Percentiles rank a stretch among this genome's conserved stretches.
Conservation (phyloP, 2,888 invertebrate species). For the Dynastes maya region DNA sequence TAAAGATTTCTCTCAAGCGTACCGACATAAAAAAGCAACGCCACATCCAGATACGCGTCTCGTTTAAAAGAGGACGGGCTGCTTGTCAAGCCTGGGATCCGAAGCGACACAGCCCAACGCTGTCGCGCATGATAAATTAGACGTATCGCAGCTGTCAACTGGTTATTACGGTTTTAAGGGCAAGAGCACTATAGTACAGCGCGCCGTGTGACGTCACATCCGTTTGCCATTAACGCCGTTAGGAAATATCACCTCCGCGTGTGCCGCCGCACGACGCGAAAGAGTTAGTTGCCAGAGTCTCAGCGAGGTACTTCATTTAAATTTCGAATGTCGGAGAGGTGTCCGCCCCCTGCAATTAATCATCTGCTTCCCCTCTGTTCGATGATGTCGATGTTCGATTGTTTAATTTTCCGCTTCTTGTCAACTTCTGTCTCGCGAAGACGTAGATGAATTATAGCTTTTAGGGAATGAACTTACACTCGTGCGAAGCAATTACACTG, state of each 20-base stretch:
- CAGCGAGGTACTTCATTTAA: conserved; percentile 22
- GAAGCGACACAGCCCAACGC: conserved; percentile 32
- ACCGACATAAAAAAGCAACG: not conserved
- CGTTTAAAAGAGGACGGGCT: not conserved
- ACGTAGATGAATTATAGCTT: conserved; percentile 36
- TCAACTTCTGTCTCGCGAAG: conserved; percentile 34
- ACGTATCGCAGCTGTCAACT: conserved; percentile 57
- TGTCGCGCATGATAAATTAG: conserved; percentile 54
- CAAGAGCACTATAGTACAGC: not conserved
- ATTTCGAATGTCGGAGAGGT: conserved; percentile 19
- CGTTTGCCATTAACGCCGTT: conserved; percentile 46
- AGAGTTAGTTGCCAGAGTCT: conserved; percentile 4
- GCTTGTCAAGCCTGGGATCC: conserved; percentile 16
- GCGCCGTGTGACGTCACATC: conserved; percentile 49
- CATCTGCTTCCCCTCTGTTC: conserved; percentile 27
- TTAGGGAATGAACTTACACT: not conserved
- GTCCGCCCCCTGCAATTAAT: conserved; percentile 28
- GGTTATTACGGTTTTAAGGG: conserved; percentile 51
- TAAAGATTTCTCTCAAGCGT: not conserved
- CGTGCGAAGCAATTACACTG: not conserved
- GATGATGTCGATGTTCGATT: conserved; percentile 40
- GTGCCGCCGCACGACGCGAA: conserved; percentile 4
- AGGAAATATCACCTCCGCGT: conserved; percentile 44
- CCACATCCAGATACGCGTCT: conserved; percentile 29
- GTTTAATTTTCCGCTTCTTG: conserved; percentile 47